Conservation (phyloP, 37 sponge, comb jelly and placozoan species). For the Chondrosia reniformis region DNA sequence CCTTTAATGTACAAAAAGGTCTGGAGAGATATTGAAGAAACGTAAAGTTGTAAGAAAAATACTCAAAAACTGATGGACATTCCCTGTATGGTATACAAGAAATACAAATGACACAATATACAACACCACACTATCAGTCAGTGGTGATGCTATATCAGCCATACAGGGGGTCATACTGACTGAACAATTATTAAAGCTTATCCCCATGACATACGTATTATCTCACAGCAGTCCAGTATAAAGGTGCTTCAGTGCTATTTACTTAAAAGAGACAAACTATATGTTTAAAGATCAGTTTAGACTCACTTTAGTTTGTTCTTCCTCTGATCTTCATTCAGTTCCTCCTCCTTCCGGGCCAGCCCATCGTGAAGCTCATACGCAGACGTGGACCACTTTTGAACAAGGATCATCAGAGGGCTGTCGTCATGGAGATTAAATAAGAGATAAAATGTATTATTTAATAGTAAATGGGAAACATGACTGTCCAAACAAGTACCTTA, state of each 20-base stretch:
- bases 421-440: too few relatives aligned
- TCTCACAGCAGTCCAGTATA: too few relatives aligned
- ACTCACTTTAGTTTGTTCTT: conserved; percentile 35
- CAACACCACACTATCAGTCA: conserved; percentile 25
- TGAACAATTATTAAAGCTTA: too few relatives aligned
- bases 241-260: too few relatives aligned
- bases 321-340: conserved; percentile 64
- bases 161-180: too few relatives aligned
- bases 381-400: conserved; percentile 43
- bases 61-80: conserved; percentile 44
- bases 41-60: conserved; percentile 72
- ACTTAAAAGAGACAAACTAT: too few relatives aligned
- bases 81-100: too few relatives aligned
- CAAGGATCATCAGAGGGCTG: conserved; percentile 69
- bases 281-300: too few relatives aligned
- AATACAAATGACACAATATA: neutral
- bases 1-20: conserved; percentile 54
- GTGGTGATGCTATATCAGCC: too few relatives aligned
- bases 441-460: too few relatives aligned
- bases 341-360: conserved; percentile 36
- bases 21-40: conserved; percentile 74
- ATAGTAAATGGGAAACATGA: too few relatives aligned
- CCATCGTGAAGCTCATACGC: conserved; percentile 77
- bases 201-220: too few relatives aligned
- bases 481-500: neutral